Conservation (phyloP, 2,113 vertebrate genomes). For the Nerophis ophidion region DNA sequence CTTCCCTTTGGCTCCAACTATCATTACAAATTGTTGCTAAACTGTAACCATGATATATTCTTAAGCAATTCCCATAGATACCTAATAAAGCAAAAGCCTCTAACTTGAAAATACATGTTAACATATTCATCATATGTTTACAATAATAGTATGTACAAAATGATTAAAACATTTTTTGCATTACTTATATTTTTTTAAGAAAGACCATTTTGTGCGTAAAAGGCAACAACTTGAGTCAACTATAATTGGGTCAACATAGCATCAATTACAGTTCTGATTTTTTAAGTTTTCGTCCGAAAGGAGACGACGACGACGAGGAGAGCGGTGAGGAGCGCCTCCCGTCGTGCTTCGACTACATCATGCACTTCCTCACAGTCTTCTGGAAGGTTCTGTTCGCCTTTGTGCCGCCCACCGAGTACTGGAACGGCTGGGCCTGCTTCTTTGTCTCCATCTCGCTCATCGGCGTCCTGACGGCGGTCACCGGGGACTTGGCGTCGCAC, state of each 20-base stretch:
- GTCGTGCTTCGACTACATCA: conserved; percentile 83
- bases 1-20: too few species aligned
- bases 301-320: conserved; percentile 80
- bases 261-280: not conserved
- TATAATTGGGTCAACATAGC: not conserved
- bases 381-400: conserved; percentile 84
- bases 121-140: too few species aligned
- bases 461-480: conserved; percentile 75
- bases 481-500: conserved; percentile 77
- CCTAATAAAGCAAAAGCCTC: too few species aligned
- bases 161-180: too few species aligned
- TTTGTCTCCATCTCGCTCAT: conserved; percentile 77
- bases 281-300: conserved; percentile 33
- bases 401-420: conserved; percentile 80
- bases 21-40: too few species aligned
- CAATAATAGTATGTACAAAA: too few species aligned
- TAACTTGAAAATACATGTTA: too few species aligned
- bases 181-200: not conserved
- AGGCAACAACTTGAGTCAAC: not conserved
- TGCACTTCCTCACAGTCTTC: conserved; percentile 85
- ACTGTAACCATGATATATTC: too few species aligned
- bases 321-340: conserved; percentile 78
- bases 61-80: too few species aligned
- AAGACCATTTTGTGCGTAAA: not conserved
- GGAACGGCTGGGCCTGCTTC: conserved; percentile 84